Evolutionary conservation across 2,113 vertebrate genomes (phyloP).

Genomic region (Rhea americana): DNA sequence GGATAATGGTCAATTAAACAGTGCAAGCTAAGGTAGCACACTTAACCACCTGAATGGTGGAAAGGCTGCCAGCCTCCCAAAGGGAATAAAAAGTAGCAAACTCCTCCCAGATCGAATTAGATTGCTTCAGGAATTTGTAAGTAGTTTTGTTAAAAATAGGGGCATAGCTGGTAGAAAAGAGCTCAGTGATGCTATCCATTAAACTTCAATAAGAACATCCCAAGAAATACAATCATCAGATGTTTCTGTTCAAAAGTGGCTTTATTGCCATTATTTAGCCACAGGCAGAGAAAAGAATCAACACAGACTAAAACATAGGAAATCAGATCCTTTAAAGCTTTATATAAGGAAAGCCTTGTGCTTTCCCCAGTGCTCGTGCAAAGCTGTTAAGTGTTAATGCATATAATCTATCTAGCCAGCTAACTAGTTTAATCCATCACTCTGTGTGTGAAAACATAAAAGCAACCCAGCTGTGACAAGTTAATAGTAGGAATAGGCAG

Average conservation of each 20-base stretch:
- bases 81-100: neutral
- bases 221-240: constrained; percentile 52
- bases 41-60: neutral
- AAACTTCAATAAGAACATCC: constrained; percentile 1
- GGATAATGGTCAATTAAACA: neutral
- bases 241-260: constrained; percentile 47
- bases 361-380: constrained; percentile 55
- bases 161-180: neutral
- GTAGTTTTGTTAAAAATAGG: constrained; percentile 17
- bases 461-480: constrained; percentile 72
- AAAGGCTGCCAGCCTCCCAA: neutral
- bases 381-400: constrained; percentile 74
- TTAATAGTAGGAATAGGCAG: constrained; percentile 71
- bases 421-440: constrained; percentile 82
- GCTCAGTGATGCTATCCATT: neutral
- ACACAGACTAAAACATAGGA: constrained; percentile 19
- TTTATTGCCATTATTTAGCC: constrained; percentile 47
- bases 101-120: neutral
- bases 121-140: constrained; percentile 29
- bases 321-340: constrained; percentile 57
- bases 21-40: neutral
- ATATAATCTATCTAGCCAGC: constrained; percentile 75
- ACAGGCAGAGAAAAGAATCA: constrained; percentile 30
- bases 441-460: constrained; percentile 71
- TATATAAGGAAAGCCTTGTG: constrained; percentile 48